Evolutionary conservation across 2,113 vertebrate species (phyloP), one percentile per base, ranked within the genome.

Genomic region (Halichoerus grypus): DNA sequence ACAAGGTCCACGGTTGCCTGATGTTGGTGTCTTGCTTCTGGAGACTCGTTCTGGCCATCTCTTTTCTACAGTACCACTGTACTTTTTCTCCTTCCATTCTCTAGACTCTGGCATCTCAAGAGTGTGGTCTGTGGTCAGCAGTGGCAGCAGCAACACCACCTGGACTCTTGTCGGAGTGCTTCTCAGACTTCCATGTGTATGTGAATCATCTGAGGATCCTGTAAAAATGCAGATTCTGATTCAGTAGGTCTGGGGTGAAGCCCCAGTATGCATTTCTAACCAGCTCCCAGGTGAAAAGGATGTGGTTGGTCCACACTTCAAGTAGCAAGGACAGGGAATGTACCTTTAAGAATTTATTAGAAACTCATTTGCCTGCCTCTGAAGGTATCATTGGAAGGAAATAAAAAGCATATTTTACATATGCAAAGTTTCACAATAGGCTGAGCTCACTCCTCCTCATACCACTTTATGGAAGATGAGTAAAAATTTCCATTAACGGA

Each of bases 401-500:
- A 97, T 96, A 71, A 77, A 90, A 94, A 55, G 36, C 83, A 51
- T 61, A 65, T 67, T 96, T 97, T 92, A 67, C 87, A 90, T 81
- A 90, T 87, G 74, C 49, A 88, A 55, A 82, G 42, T 97, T 98
- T 96, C 92, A 91, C 74, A 88, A 74, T 51, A 63, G n/a, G 26
- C 82, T 57, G 91, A 63, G 33, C 55, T 94, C 53, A 33, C 84
- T 94, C 71, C 91, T 89, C 65, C 59, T 96, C 71, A 85, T 67
- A 82, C 57, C 53, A 21, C 39, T 83, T 81, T 55, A 24, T 91
- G 61, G 88, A 91, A 86, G 76, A 91, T n/a, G 77, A 94, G 67
- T 93, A 72, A 97, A 94, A 97, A 83, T 94, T 96, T 98, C 95
- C 95, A 95, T 93, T 39, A 91, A 97, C 93, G 93, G 95, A 95